These are phyloP conservation scores for Pseudeuparius sepicola DNA, from an alignment of 2,888 invertebrate genomes.

Conservation along the genomic window DNA sequence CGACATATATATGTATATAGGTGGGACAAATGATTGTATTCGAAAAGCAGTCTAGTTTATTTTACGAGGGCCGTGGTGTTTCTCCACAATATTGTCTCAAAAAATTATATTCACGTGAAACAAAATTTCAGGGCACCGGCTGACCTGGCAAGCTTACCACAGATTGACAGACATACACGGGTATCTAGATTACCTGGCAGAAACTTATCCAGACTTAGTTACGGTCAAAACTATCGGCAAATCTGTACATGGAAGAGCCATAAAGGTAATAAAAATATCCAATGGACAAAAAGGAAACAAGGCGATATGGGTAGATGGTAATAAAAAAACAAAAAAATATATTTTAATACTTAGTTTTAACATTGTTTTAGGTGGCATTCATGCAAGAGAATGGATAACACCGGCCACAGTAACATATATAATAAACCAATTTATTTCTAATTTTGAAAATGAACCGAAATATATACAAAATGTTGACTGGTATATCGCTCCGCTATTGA, in stretches of 20 bases:
- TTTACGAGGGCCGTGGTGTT: too few species aligned
- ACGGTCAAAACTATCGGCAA: conserved; percentile 63
- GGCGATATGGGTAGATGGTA: conserved; percentile 49
- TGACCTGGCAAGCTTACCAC: conserved; percentile 74
- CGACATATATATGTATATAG: too few species aligned
- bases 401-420: conserved; percentile 69
- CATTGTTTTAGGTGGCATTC: conserved; percentile 54
- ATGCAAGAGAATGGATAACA: conserved; percentile 85
- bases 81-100: too few species aligned
- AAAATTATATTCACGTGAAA: too few species aligned
- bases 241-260: conserved; percentile 61
- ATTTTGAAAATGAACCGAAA: conserved; percentile 52
- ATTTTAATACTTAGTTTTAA: neutral
- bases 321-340: neutral
- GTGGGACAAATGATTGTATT: too few species aligned
- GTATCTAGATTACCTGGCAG: conserved; percentile 61
- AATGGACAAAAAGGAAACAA: conserved; percentile 47
- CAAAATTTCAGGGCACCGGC: conserved; percentile 44
- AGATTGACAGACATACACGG: conserved; percentile 56
- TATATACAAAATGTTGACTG: conserved; percentile 73
- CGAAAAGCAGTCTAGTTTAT: too few species aligned
- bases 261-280: conserved; percentile 62
- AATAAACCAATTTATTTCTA: conserved; percentile 59
- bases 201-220: conserved; percentile 61
- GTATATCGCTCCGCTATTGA: conserved; percentile 64